Evolutionary conservation across 2,888 invertebrate genomes (phyloP).

Genomic region (Tineola bisselliella): DNA sequence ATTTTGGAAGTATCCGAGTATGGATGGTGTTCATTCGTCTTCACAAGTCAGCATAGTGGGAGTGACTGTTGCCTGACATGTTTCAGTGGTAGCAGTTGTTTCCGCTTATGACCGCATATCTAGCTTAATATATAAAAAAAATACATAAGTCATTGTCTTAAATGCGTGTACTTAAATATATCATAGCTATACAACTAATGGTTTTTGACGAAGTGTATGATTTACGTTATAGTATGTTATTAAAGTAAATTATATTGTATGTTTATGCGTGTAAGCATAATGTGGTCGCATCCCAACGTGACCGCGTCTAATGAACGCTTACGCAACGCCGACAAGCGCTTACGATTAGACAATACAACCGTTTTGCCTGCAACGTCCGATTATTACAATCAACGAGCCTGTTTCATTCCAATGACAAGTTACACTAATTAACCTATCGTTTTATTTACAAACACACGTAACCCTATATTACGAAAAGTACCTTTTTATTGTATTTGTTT

Average conservation of each 20-base stretch:
- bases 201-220: not conserved
- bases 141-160: not conserved
- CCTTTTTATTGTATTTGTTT: too few relatives aligned
- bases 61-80: too few relatives aligned
- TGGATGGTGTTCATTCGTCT: too few relatives aligned
- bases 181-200: not conserved
- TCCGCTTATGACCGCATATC: too few relatives aligned
- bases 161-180: not conserved
- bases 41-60: too few relatives aligned
- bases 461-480: too few relatives aligned
- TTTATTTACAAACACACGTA: not conserved
- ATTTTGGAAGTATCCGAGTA: too few relatives aligned
- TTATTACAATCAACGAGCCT: slow-evolving; percentile 4
- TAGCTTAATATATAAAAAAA: too few relatives aligned
- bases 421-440: not conserved
- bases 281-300: slow-evolving; percentile 10
- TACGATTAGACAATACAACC: slow-evolving; percentile 13
- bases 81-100: too few relatives aligned
- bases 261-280: not conserved
- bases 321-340: slow-evolving; percentile 11
- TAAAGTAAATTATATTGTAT: not conserved
- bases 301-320: slow-evolving; percentile 9
- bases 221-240: not conserved
- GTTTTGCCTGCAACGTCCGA: not conserved
- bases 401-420: not conserved